Evolutionary conservation across 2,888 invertebrate species (phyloP).

Genomic region (Junonia oenone): DNA sequence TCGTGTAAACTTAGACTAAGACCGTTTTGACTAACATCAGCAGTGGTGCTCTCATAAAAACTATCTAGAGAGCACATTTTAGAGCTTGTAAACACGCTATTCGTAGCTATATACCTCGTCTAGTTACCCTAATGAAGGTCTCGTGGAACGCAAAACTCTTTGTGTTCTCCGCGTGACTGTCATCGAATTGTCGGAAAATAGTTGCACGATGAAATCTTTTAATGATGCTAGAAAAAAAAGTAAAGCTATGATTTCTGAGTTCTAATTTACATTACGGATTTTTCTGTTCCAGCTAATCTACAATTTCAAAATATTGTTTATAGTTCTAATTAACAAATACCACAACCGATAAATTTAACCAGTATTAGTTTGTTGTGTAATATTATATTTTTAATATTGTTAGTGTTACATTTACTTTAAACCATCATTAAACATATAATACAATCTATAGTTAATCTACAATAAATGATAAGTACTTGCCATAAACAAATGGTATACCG

Average conservation of each 20-base stretch:
- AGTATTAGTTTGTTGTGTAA: no score
- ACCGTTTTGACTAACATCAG: conserved; percentile 3
- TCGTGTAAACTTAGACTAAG: conserved; percentile 1
- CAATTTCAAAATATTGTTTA: no score
- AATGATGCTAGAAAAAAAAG: neutral
- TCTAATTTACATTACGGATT: neutral
- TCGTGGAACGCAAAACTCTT: conserved; percentile 32
- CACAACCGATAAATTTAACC: no score
- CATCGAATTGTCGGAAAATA: conserved; percentile 20
- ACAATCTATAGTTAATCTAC: no score
- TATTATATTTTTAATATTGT: no score
- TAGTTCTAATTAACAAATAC: no score
- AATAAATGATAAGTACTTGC: no score
- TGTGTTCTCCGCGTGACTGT: conserved; percentile 21
- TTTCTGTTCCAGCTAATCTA: no score
- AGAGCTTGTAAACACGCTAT: conserved; percentile 43
- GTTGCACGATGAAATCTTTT: neutral
- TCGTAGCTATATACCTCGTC: conserved; percentile 36
- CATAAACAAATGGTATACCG: no score
- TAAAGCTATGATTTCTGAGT: neutral
- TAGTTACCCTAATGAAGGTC: conserved; percentile 39
- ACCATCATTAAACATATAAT: no score
- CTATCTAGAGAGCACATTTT: conserved; percentile 46
- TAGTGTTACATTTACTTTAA: no score
- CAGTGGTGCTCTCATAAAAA: conserved; percentile 43